Percentiles rank a stretch among this genome's conserved stretches.
These are phyloP conservation scores for Caradrina kadenii DNA, from an alignment of 2,888 invertebrate genomes.

Conservation along the genomic window DNA sequence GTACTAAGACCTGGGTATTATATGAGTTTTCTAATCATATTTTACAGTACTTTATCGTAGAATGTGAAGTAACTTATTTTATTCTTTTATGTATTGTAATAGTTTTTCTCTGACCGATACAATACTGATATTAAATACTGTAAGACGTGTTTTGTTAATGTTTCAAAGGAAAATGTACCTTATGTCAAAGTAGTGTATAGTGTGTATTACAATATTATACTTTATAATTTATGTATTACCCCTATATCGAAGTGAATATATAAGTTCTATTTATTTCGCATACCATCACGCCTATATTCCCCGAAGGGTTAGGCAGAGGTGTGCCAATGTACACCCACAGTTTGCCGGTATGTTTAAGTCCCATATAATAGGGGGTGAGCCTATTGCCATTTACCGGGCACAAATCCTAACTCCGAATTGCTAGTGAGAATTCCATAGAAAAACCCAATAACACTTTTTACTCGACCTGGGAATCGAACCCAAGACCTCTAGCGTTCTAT, in stretches of 20 bases:
- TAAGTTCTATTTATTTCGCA: background rate
- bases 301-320: too few species aligned
- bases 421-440: too few species aligned
- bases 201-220: background rate
- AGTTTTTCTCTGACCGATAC: too few species aligned
- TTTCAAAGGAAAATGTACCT: background rate
- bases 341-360: too few species aligned
- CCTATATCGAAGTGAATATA: background rate
- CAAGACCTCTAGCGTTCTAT: too few species aligned
- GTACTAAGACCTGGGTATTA: slow-evolving; percentile 46
- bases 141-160: background rate
- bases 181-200: slow-evolving; percentile 12
- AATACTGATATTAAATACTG: background rate
- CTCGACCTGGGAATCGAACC: too few species aligned
- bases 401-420: too few species aligned
- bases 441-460: too few species aligned
- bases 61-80: slow-evolving; percentile 5
- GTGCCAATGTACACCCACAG: too few species aligned
- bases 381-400: too few species aligned
- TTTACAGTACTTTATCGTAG: slow-evolving; percentile 22
- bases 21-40: slow-evolving; percentile 51
- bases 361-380: too few species aligned
- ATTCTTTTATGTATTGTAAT: slow-evolving; percentile 1
- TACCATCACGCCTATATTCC: too few species aligned
- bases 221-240: background rate